A percentile compares a stretch with the other conserved stretches of the same genome.
Conservation (phyloP, 1,140 invertebrate genomes). For the Saccostrea echinata region DNA sequence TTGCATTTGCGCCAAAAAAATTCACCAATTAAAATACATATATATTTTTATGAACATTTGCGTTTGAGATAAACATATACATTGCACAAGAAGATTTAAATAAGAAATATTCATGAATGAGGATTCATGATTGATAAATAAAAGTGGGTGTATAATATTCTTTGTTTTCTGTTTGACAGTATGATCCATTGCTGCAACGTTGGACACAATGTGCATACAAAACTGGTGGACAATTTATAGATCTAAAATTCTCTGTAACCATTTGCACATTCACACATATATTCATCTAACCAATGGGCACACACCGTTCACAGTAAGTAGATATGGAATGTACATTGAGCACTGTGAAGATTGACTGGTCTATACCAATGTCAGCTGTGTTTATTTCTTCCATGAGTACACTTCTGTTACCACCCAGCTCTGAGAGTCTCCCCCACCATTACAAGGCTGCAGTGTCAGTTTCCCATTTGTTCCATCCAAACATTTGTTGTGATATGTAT, state of each 20-base stretch:
- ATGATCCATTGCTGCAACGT: too few relatives aligned
- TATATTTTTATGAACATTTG: too few relatives aligned
- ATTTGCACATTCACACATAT: neutral
- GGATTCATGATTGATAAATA: too few relatives aligned
- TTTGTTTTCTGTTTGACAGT: too few relatives aligned
- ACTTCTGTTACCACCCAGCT: conserved; percentile 52
- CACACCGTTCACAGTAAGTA: neutral
- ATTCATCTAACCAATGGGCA: neutral
- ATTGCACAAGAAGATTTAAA: too few relatives aligned
- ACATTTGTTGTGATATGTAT: conserved; percentile 70
- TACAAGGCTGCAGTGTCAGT: conserved; percentile 64
- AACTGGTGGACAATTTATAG: neutral
- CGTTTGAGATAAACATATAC: too few relatives aligned
- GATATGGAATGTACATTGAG: conserved; percentile 3
- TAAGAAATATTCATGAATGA: too few relatives aligned
- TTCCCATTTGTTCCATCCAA: conserved; percentile 66
- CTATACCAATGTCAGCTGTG: neutral
- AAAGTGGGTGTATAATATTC: too few relatives aligned
- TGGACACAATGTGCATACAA: too few relatives aligned
- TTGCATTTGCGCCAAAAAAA: too few relatives aligned
- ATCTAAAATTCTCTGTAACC: neutral
- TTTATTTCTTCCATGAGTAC: conserved; percentile 51
- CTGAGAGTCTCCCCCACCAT: conserved; percentile 58
- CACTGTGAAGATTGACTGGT: neutral
- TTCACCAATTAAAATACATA: too few relatives aligned